A percentile compares a stretch with the other conserved stretches of the same genome.
These are phyloP conservation scores for Etia nguti DNA, from an alignment of 2,113 vertebrate genomes.

Conservation along the genomic window DNA sequence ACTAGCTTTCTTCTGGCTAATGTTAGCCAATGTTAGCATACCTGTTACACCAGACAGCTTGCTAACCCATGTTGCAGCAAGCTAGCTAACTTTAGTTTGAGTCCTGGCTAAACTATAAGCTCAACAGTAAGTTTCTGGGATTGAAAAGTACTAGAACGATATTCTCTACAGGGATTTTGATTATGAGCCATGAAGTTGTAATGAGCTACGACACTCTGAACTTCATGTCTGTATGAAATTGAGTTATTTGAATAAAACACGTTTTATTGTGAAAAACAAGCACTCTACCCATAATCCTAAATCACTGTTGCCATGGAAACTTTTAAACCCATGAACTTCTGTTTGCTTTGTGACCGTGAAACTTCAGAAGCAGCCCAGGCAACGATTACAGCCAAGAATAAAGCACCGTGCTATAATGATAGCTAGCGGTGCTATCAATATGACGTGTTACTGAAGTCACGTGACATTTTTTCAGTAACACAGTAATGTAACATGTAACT, in stretches of 20 bases:
- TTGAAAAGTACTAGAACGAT: not conserved
- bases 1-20: not conserved
- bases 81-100: not conserved
- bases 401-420: not conserved
- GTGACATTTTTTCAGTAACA: not conserved
- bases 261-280: not conserved
- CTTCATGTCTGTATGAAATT: not conserved
- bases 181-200: not conserved
- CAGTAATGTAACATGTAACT: not conserved
- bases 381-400: not conserved
- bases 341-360: fast-evolving
- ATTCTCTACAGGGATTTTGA: not conserved
- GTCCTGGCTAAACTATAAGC: fast-evolving
- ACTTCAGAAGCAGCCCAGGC: not conserved
- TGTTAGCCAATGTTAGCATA: not conserved
- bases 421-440: not conserved
- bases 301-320: not conserved
- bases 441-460: not conserved
- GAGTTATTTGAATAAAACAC: not conserved
- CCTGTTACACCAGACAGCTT: not conserved
- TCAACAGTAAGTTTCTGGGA: not conserved
- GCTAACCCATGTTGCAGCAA: not conserved
- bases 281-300: not conserved
- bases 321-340: not conserved
- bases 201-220: not conserved